These are phyloP conservation scores for Toxotes lorentzi DNA, from an alignment of 2,797 vertebrate genomes.

Conservation along the genomic window DNA sequence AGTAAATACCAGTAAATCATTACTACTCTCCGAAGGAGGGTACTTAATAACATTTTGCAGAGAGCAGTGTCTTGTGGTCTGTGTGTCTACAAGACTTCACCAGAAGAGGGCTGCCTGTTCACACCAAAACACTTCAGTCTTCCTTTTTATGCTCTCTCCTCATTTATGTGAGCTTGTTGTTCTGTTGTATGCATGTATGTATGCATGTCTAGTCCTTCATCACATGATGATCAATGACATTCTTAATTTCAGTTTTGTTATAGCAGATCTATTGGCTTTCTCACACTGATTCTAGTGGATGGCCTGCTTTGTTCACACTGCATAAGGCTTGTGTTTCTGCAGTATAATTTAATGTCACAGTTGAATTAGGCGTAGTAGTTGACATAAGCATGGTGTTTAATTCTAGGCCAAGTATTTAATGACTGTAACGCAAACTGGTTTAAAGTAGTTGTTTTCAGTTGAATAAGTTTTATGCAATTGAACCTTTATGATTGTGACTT, in stretches of 20 bases:
- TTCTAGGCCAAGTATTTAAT: not conserved
- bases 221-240: not conserved
- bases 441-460: not conserved
- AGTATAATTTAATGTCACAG: not conserved
- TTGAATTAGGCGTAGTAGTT: too few species aligned
- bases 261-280: not conserved
- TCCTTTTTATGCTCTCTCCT: not conserved
- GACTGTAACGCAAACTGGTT: not conserved
- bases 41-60: not conserved
- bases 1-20: not conserved
- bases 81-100: constrained; percentile 18
- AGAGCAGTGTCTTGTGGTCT: not conserved
- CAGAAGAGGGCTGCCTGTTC: constrained; percentile 44
- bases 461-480: not conserved
- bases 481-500: not conserved
- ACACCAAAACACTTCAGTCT: not conserved
- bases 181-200: not conserved
- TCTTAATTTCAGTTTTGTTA: not conserved
- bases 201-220: not conserved
- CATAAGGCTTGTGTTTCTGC: not conserved
- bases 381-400: not conserved
- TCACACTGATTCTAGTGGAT: not conserved
- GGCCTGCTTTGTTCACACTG: not conserved
- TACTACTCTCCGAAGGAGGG: not conserved
- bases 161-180: not conserved